Percentiles rank a stretch among this genome's conserved stretches.
phyloP scores from a whole-genome alignment of 2,113 vertebrate species.

The Lota lota region DNA sequence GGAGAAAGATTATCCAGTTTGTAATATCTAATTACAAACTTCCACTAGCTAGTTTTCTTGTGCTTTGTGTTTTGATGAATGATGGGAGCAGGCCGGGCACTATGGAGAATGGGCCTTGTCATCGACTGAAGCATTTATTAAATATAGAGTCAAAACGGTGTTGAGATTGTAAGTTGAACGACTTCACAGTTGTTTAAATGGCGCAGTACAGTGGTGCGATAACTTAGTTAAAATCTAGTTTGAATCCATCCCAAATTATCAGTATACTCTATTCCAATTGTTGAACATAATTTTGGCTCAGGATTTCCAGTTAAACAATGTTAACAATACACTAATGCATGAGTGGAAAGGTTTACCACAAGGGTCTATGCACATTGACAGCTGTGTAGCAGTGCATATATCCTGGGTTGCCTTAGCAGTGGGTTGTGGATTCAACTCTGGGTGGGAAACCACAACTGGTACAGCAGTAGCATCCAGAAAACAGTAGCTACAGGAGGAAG shows the following conservation, averaged over 20 bases:
- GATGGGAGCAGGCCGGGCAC: conserved; percentile 21
- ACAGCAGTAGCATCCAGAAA: conserved; percentile 8
- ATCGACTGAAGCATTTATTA: background rate
- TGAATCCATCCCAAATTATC: too few species aligned
- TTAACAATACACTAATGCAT: conserved; percentile 4
- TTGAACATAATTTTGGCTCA: background rate
- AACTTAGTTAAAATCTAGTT: background rate
- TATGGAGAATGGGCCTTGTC: conserved; percentile 7
- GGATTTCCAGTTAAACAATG: conserved; percentile 4
- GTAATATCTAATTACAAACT: conserved; percentile 71
- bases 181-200: background rate
- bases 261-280: too few species aligned
- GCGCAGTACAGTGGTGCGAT: background rate
- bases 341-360: conserved; percentile 1
- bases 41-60: conserved; percentile 62
- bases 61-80: conserved; percentile 34
- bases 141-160: background rate
- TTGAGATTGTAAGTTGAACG: conserved; percentile 1
- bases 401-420: conserved; percentile 20
- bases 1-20: conserved; percentile 70
- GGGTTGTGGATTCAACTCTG: conserved; percentile 21
- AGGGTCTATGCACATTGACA: conserved; percentile 10
- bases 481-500: background rate
- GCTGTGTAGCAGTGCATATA: conserved; percentile 17
- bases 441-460: conserved; percentile 32